phyloP scores from a whole-genome alignment of 2,888 invertebrate species.

The Aleiodes leptofemur region DNA sequence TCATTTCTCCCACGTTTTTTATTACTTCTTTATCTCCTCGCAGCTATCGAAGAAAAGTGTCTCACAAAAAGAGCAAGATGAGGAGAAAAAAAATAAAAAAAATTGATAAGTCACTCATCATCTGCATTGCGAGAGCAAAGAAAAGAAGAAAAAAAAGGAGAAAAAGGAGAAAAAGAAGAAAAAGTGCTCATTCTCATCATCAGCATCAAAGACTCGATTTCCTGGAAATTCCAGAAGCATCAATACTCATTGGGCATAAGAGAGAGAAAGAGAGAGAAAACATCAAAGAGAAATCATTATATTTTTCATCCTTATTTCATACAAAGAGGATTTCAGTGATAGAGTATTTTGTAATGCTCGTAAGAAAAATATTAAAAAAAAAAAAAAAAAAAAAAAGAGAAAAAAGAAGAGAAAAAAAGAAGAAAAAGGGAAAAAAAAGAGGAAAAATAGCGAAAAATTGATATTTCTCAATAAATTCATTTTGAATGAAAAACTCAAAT shows the following conservation, averaged over 20 bases:
- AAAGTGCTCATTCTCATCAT: slow-evolving; percentile 47
- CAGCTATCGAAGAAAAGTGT: not conserved
- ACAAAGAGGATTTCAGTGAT: not conserved
- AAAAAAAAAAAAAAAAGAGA: no score
- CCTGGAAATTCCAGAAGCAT: slow-evolving; percentile 47
- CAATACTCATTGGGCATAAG: slow-evolving; percentile 55
- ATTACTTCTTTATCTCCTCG: no score
- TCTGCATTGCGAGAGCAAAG: slow-evolving; percentile 26
- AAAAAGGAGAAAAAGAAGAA: slow-evolving; percentile 6
- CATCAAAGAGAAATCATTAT: slow-evolving; percentile 66
- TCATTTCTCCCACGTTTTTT: no score
- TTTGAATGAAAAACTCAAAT: no score
- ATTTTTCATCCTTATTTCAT: slow-evolving; percentile 47
- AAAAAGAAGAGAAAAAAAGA: no score
- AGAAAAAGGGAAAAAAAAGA: no score
- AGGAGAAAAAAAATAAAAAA: not conserved
- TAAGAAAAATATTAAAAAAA: no score
- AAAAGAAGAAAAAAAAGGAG: no score
- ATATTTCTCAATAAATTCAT: no score
- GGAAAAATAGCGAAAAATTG: no score
- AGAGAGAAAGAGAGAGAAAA: slow-evolving; percentile 39
- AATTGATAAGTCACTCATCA: slow-evolving; percentile 17
- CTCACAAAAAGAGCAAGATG: not conserved
- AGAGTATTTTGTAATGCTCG: not conserved
- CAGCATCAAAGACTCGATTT: slow-evolving; percentile 52